A percentile compares a stretch with the other conserved stretches of the same genome.
Evolutionary conservation across 2,797 vertebrate species (phyloP).

Genomic region (Cygnus olor): DNA sequence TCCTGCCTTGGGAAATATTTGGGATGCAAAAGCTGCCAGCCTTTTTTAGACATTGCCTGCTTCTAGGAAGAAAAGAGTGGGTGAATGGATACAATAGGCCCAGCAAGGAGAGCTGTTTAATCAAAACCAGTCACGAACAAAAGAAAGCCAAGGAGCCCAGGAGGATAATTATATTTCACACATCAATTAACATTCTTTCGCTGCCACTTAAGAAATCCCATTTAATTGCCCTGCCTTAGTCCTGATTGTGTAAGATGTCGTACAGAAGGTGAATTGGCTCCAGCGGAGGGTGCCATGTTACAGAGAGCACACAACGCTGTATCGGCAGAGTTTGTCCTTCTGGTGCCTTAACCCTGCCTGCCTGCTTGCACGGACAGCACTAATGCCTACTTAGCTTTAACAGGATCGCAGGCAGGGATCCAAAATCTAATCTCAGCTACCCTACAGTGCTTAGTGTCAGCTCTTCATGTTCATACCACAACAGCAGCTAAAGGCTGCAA

Average conservation of each 20-base stretch:
- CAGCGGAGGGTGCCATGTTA: not conserved
- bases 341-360: not conserved
- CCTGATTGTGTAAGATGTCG: not conserved
- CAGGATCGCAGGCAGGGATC: not conserved
- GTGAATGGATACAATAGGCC: conserved; percentile 41
- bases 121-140: conserved; percentile 67
- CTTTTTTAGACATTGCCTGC: conserved; percentile 34
- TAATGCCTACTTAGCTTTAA: not conserved
- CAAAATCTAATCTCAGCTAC: not conserved
- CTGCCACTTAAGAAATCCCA: conserved; percentile 62
- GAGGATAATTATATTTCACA: conserved; percentile 72
- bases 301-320: not conserved
- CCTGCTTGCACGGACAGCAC: not conserved
- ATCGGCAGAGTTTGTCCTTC: not conserved
- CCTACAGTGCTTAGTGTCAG: not conserved
- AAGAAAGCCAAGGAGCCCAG: conserved; percentile 62
- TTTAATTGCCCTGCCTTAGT: conserved; percentile 58
- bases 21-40: conserved; percentile 33
- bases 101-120: conserved; percentile 62
- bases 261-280: conserved; percentile 40
- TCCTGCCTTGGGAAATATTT: conserved; percentile 60
- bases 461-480: not conserved
- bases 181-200: conserved; percentile 71
- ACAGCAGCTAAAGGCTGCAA: not conserved
- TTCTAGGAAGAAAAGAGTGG: conserved; percentile 47